phyloP scores from a whole-genome alignment of 1,140 invertebrate genomes.

The Ericerus pela region DNA sequence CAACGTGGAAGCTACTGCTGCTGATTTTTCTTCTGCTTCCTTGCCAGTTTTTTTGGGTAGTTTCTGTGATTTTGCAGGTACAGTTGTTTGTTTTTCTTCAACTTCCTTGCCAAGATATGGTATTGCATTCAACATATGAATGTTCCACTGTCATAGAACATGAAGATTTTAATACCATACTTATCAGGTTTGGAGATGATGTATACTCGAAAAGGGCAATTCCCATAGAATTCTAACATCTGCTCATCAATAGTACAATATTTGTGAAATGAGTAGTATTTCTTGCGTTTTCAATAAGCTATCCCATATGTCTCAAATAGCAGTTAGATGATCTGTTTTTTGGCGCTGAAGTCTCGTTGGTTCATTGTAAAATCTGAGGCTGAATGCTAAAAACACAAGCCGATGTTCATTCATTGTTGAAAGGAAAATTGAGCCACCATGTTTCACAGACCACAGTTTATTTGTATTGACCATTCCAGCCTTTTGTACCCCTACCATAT shows the following conservation, averaged over 20 bases:
- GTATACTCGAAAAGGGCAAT: constrained; percentile 31
- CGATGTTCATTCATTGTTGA: constrained; percentile 22
- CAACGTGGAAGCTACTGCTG: too few relatives aligned
- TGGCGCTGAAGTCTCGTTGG: constrained; percentile 22
- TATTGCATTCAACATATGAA: constrained; percentile 28
- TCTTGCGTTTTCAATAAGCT: constrained; percentile 18
- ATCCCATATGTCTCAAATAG: constrained; percentile 19
- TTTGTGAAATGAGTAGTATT: constrained; percentile 16
- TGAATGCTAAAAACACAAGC: constrained; percentile 23
- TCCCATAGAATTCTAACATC: constrained; percentile 29
- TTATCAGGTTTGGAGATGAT: constrained; percentile 30
- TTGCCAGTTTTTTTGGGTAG: too few relatives aligned
- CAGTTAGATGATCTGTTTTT: constrained; percentile 26
- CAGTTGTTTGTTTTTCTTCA: constrained; percentile 9
- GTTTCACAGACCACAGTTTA: constrained; percentile 26
- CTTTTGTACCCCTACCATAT: constrained; percentile 22
- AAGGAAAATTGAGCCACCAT: constrained; percentile 21
- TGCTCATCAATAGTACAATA: constrained; percentile 31
- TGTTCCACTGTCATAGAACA: constrained; percentile 25
- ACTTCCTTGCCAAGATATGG: constrained; percentile 27
- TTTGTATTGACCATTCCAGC: constrained; percentile 20
- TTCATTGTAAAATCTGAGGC: constrained; percentile 27
- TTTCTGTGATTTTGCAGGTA: too few relatives aligned
- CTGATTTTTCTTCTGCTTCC: too few relatives aligned
- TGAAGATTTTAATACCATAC: constrained; percentile 35